phyloP scores from a whole-genome alignment of 2,797 vertebrate species.

The Melanogrammus aeglefinus region DNA sequence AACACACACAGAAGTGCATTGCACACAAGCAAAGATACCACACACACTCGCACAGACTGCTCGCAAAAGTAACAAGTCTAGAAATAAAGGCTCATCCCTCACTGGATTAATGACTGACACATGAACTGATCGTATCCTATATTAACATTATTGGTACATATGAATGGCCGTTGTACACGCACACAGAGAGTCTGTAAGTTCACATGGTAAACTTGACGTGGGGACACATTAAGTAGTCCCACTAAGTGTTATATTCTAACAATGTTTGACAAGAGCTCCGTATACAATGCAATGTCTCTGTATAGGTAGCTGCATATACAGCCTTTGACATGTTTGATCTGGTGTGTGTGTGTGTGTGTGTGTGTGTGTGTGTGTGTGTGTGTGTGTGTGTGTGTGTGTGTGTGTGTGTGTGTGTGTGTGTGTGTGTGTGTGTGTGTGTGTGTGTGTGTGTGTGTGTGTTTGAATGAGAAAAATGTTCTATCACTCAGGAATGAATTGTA shows the following conservation, averaged over 20 bases:
- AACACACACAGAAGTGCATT: conserved; percentile 7
- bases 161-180: no score
- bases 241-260: conserved; percentile 9
- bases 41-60: background rate
- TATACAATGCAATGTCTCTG: background rate
- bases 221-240: conserved; percentile 26
- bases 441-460: conserved; percentile 14
- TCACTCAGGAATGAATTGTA: background rate
- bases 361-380: conserved; percentile 14
- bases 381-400: conserved; percentile 18
- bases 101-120: conserved; percentile 6
- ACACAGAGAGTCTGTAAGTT: no score
- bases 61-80: conserved; percentile 17
- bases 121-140: background rate
- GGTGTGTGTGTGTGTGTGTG: background rate
- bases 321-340: conserved; percentile 46
- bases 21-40: conserved; percentile 3
- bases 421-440: conserved; percentile 17
- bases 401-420: background rate
- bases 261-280: background rate
- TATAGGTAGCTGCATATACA: background rate
- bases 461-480: background rate
- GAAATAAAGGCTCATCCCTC: conserved; percentile 34
- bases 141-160: background rate
- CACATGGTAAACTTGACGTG: conserved; percentile 34